Base-by-base conservation (phyloP, 30 jellyfish, hydroid and myxozoan genomes). In the Aurelia sp. region DNA sequence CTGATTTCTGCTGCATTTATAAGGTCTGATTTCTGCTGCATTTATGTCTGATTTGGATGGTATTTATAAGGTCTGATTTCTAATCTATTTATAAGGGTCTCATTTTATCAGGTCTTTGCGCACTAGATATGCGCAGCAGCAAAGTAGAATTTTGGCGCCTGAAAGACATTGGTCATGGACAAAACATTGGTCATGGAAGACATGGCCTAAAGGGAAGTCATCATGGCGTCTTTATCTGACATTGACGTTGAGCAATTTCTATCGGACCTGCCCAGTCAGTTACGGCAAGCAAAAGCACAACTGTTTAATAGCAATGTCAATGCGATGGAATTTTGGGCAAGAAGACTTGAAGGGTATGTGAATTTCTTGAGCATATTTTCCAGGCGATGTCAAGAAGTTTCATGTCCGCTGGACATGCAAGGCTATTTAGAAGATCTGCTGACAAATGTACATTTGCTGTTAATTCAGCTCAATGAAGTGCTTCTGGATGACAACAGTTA, bases 341-440 rank as follows among this genome's bases (percentile, higher is more conserved):
- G 67, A 57, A 3, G 67, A 57, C 67, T 57, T 19, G 67, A 57
- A 57, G 67, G 67, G 67, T 57, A 57, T 57, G 67, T 57, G 67
- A 57, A 57, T 57, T 57, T 57, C 24, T 57, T 38, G 19, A 57
- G 67, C 67, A 57, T 57, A 57, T 19, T 57, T 57, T 57, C 67
- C 67, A 57, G 67, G 67, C 67, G 67, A 57, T 57, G 67, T 4
- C 7, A 57, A 38, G 48, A 38, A 38, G 48, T 38, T 38, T 38
- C 48, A 38, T 38, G 48, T 38, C 48, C 48, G 48, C 5, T 38
- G 3, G 48, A 38, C 48, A 38, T 38, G 48, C 48, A 38, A 38
- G 48, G 5, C 48, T 38, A 38, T 38, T 38, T 38, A 38, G 48
- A 38, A 5, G 48, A 38, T 38, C 48, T 38, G 48, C 48, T 38